Percentiles rank a stretch among this genome's conserved stretches.
Evolutionary conservation across 2,113 vertebrate genomes (phyloP).

Genomic region (Equus przewalskii): DNA sequence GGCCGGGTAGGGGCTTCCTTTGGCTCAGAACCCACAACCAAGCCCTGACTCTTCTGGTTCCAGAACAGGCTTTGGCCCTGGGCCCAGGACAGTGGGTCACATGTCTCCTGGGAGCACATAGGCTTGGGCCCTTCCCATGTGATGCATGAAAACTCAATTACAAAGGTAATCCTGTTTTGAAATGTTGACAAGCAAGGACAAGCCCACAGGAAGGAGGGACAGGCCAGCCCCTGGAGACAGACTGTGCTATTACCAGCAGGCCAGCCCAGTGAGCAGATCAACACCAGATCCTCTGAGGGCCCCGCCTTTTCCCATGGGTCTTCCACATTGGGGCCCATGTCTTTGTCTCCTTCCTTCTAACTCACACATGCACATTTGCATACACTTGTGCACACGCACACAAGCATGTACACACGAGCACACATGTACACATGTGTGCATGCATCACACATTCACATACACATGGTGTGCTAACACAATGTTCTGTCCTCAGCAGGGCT

Average conservation of each 20-base stretch:
- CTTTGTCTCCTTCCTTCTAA: neutral
- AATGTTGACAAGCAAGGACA: conserved; percentile 54
- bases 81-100: conserved; percentile 69
- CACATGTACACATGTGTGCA: neutral
- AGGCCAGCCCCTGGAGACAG: neutral
- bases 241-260: neutral
- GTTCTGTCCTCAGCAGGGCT: neutral
- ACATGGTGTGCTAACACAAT: neutral
- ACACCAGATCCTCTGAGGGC: neutral
- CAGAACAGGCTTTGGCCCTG: conserved; percentile 71
- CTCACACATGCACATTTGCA: too few relatives aligned
- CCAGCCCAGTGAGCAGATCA: neutral
- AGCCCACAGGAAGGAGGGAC: neutral
- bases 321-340: neutral
- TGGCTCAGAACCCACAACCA: conserved; percentile 37
- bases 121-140: conserved; percentile 49
- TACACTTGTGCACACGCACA: accelerated
- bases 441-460: neutral
- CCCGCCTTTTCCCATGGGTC: neutral
- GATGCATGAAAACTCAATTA: neutral
- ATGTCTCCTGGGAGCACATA: neutral
- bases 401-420: neutral
- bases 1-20: conserved; percentile 60
- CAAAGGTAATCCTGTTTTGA: conserved; percentile 24
- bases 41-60: conserved; percentile 47